Base-by-base conservation (phyloP, 2,797 vertebrate genomes). In the Melanotaenia maccullochi region DNA sequence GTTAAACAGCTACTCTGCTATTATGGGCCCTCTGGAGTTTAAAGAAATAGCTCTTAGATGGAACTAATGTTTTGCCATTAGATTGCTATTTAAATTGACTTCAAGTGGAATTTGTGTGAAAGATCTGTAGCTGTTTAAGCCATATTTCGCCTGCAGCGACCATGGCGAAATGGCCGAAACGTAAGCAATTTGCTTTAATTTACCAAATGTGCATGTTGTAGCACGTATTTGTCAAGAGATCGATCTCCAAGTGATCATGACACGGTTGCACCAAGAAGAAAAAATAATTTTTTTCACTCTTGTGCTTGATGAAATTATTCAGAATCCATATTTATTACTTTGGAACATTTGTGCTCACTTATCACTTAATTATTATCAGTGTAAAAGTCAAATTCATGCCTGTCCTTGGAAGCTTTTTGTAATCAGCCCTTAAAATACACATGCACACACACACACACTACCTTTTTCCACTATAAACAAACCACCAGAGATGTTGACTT, bases 401-500 rank as follows among this genome's bases (percentile, higher is more conserved):
- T 76, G 88, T 90, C 86, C 79, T 73, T 75, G 65, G 42, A 60
- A 63, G 78, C 64, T 68, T 77, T 81, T 81, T 75, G 44, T 66
- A 28, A 54, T 40, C 66, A 54, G 32, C 28, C 11, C 33, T n/a
- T 33, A 35, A 44, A 61, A 69, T 49, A 44, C 49, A 36, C 71
- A 76, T 59, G 51, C 44, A 60, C 58, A 33, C 38, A 14, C 38
- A 40, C 38, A 40, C 38, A 40, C 38, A 40, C 60, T 33, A 14
- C n/a, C 47, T 64, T 56, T 63, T 22, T 47, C 56, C 56, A 51
- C 60, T 56, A 85, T 71, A 76, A 80, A 79, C 47, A 80, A 85
- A 68, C 47, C 85, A 78, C 70, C 36, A n/a, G 80, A 88, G 86
- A 92, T 62, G 55, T 87, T 71, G 74, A 78, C 86, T 78, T 8